Percentiles rank a stretch among this genome's conserved stretches.
Evolutionary conservation across 2,113 vertebrate species (phyloP).

Genomic region (Oncorhynchus keta): DNA sequence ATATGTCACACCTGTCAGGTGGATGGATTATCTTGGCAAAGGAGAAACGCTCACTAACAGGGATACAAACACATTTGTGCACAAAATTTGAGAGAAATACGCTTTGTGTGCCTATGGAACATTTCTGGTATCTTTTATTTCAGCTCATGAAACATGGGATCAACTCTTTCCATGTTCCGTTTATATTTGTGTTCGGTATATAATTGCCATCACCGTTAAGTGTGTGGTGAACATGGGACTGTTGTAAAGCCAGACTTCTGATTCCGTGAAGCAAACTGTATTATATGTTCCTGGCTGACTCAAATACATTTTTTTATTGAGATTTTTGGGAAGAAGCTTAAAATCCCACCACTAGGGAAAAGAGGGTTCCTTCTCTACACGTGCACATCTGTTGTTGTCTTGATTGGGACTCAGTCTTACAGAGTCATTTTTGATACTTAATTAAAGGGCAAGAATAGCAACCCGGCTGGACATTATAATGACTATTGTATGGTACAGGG

Average conservation of each 20-base stretch:
- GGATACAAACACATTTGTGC: too few species aligned
- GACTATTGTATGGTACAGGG: too few species aligned
- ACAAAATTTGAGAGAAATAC: too few species aligned
- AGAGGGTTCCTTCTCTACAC: constrained; percentile 27
- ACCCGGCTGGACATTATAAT: background rate
- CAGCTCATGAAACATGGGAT: too few species aligned
- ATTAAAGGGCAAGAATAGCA: too few species aligned
- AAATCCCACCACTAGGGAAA: constrained; percentile 42
- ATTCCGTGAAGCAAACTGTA: constrained; percentile 4
- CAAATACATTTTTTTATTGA: constrained; percentile 23
- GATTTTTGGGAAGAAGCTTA: constrained; percentile 34
- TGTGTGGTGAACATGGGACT: background rate
- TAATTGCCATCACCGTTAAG: constrained; percentile 17
- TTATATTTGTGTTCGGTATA: background rate
- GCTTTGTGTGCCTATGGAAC: too few species aligned
- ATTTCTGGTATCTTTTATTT: too few species aligned
- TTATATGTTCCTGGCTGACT: constrained; percentile 7
- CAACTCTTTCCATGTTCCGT: too few species aligned
- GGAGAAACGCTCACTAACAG: too few species aligned
- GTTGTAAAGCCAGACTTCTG: constrained; percentile 10
- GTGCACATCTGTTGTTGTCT: constrained; percentile 39
- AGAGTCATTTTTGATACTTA: background rate
- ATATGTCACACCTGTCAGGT: too few species aligned
- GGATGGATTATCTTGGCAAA: too few species aligned
- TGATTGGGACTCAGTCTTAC: constrained; percentile 6